Evolutionary conservation across 2,888 invertebrate genomes (phyloP), one percentile per base, ranked within the genome.

Genomic region (Cheilosia variabilis): DNA sequence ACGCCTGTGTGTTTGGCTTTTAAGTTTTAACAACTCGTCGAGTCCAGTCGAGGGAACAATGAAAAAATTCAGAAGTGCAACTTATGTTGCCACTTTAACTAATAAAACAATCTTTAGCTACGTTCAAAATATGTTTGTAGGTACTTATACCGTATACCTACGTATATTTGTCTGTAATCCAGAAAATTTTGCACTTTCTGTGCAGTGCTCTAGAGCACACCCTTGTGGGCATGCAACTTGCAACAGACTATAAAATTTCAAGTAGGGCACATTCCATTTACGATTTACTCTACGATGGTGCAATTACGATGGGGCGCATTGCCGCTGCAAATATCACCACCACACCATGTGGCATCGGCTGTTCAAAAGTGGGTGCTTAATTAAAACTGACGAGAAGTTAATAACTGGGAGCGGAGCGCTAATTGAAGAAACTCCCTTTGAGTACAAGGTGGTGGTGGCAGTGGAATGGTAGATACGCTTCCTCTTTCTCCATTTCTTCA

Each of bases 301-400:
- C 53, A 79, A 75, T 53, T 79, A 65, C 63, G 45, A 34, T 37
- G 63, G 68, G 73, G 62, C 34, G 55, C 73, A 65, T 79, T 58
- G 73, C 73, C 63, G 62, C 57, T 71, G 78, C 65, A 66, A 78
- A 68, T 71, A 71, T 45, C 50, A 73, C 43, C 69, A 79, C 34
- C 50, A 57, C 55, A 68, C 47, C 69, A 52, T 45, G 62, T 55
- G 71, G 66, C 53, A 62, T 57, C 62, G 71, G 66, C 53, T 57
- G 66, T 71, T 65, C 81, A 87, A 87, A 87, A 86, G 83, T 86
- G 86, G 87, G 87, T 87, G 87, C 87, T 88, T 88, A 89, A 89
- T 89, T 89, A 89, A 89, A 89, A 88, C 88, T 88, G 89, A 89
- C 88, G 88, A 89, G 88, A 88, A 88, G 86, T 88, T 89, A 89